These are phyloP conservation scores for Puma concolor DNA, from an alignment of 2,113 vertebrate genomes.

Conservation along the genomic window DNA sequence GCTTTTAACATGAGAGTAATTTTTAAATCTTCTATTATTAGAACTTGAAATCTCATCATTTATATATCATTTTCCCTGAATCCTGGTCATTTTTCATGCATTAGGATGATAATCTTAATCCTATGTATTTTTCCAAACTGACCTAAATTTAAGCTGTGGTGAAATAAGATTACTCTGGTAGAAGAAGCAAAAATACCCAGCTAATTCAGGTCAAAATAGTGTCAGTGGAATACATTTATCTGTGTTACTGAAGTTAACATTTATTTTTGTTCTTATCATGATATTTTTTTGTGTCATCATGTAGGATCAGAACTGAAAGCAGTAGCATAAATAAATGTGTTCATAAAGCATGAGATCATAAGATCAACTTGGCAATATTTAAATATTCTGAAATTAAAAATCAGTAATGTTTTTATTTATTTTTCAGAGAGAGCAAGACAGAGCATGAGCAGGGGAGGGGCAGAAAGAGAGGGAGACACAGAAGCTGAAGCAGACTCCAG, in stretches of 20 bases:
- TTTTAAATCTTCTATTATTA: not conserved
- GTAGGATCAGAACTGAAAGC: not conserved
- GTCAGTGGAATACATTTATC: not conserved
- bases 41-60: constrained; percentile 34
- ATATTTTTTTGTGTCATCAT: not conserved
- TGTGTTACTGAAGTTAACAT: not conserved
- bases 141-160: not conserved
- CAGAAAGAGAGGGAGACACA: no score
- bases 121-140: not conserved
- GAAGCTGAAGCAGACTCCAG: no score
- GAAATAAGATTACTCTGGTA: not conserved
- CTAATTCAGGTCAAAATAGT: not conserved
- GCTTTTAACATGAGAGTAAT: not conserved
- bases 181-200: not conserved
- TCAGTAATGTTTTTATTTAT: no score
- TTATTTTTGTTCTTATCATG: constrained; percentile 5
- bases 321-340: not conserved
- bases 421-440: no score
- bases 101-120: not conserved
- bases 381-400: not conserved
- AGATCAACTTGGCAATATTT: not conserved
- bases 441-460: no score
- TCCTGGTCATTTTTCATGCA: not conserved
- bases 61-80: not conserved
- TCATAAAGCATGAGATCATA: not conserved